phyloP scores from a whole-genome alignment of 2,113 vertebrate genomes.

The Caloenas nicobarica region DNA sequence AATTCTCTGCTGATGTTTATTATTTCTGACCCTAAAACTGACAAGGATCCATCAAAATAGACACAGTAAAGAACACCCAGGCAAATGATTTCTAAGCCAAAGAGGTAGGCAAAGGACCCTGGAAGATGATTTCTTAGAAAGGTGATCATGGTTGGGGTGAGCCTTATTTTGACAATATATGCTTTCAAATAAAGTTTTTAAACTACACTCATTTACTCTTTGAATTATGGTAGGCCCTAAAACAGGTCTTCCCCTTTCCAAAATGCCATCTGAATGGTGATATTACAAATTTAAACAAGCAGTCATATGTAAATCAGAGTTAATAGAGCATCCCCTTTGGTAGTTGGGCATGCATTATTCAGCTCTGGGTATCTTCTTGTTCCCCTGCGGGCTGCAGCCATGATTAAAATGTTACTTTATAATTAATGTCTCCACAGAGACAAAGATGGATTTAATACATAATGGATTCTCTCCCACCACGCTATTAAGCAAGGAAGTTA shows the following conservation, averaged over 20 bases:
- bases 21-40: neutral
- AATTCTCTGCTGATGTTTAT: neutral
- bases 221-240: slow-evolving; percentile 9
- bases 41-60: neutral
- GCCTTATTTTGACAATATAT: neutral
- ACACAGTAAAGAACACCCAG: neutral
- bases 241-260: slow-evolving; percentile 3
- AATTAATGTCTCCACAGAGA: slow-evolving; percentile 61
- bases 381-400: slow-evolving; percentile 34
- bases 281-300: slow-evolving; percentile 51
- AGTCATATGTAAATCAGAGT: slow-evolving; percentile 59
- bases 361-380: slow-evolving; percentile 50
- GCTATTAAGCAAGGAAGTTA: slow-evolving; percentile 45
- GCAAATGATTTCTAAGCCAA: neutral
- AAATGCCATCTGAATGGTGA: slow-evolving; percentile 20
- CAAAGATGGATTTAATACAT: slow-evolving; percentile 52
- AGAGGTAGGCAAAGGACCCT: neutral
- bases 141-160: neutral
- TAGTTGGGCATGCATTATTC: slow-evolving; percentile 53
- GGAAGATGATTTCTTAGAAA: neutral
- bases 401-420: slow-evolving; percentile 65
- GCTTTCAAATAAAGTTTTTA: slow-evolving; percentile 12
- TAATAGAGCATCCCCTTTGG: slow-evolving; percentile 54
- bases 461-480: slow-evolving; percentile 37
- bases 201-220: neutral